Percentiles rank a stretch among this genome's conserved stretches.
These are phyloP conservation scores for Mizuhopecten yessoensis DNA, from an alignment of 1,140 invertebrate species.

Conservation along the genomic window DNA sequence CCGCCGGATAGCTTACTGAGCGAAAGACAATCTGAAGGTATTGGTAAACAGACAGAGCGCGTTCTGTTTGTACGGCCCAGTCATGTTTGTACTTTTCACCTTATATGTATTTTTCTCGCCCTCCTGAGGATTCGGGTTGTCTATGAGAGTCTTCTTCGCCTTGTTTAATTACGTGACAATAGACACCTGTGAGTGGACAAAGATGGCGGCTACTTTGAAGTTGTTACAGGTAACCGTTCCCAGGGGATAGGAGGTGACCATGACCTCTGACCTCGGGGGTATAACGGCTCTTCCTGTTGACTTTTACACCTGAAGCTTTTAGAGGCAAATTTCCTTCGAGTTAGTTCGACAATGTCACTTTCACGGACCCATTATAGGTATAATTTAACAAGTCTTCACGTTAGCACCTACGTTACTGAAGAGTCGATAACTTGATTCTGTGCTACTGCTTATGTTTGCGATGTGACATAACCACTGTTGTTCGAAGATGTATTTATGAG, in stretches of 20 bases:
- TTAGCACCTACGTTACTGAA: neutral
- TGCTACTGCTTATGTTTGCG: neutral
- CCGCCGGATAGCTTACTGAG: neutral
- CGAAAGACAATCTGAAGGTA: neutral
- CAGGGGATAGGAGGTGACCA: neutral
- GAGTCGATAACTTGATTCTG: neutral
- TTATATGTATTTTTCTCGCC: slow-evolving; percentile 34
- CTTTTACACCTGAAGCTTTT: slow-evolving; percentile 9
- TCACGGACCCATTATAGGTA: neutral
- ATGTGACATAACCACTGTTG: neutral
- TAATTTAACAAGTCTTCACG: neutral
- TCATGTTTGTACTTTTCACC: slow-evolving; percentile 34
- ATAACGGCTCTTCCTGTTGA: slow-evolving; percentile 27
- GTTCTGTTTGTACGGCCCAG: neutral
- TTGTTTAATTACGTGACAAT: slow-evolving; percentile 11
- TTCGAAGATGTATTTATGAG: neutral
- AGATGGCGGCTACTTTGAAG: neutral
- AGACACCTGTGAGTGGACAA: neutral
- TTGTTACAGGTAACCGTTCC: neutral
- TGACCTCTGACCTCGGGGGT: neutral
- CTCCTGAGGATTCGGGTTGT: neutral
- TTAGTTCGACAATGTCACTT: slow-evolving; percentile 6
- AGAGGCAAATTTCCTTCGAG: slow-evolving; percentile 20
- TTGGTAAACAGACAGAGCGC: neutral
- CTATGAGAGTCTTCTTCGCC: slow-evolving; percentile 25